Evolutionary conservation across 2,888 invertebrate species (phyloP), one percentile per base, ranked within the genome.

Genomic region (Rhyacophila evoluta): DNA sequence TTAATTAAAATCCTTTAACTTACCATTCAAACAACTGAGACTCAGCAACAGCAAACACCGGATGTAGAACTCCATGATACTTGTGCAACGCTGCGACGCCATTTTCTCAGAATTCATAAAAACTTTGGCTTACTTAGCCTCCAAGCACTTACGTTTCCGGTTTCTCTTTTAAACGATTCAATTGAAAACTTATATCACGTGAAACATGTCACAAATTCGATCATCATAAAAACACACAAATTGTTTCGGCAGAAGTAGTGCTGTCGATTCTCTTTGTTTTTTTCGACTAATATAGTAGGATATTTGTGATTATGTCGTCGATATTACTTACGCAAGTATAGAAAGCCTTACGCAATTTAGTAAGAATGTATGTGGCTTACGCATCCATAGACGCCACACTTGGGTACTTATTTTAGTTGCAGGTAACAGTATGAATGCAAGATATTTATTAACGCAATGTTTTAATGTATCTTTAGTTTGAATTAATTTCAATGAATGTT

Each of bases 21-120:
- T 37, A 80, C 80, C 75, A 73, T 78, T 80, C 25, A 69, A 39
- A 28, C 27, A 79, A 36, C 76, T 5, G n/a, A 77, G 29, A 11
- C 71, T 41, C 2, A 80, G 68, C 10, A 80, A 38, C 36, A 80
- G 75, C 28, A 80, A 68, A 69, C 72, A 78, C 41, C 72, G 69
- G 12, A 39, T 29, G n/a, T 25, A 12, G 41, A 15, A 15, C 29
- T 72, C 78, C 80, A 80, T 80, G 27, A 15, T 70, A 68, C 37
- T 29, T 68, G 67, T 29, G 29, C 71, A 74, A 55, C 67, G 37
- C 29, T 39, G 37, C 38, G 39, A 67, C 28, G 37, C 70, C 79
- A 79, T 75, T 15, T 74, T 25, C n/a, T 73, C 27, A 27, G 25
- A n/a, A 67, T 74, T 11, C n/a, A 74, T 37, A 74, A 10, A 36